Conservation (phyloP, 2,888 invertebrate species). For the Disparrhopalites patrizii region DNA sequence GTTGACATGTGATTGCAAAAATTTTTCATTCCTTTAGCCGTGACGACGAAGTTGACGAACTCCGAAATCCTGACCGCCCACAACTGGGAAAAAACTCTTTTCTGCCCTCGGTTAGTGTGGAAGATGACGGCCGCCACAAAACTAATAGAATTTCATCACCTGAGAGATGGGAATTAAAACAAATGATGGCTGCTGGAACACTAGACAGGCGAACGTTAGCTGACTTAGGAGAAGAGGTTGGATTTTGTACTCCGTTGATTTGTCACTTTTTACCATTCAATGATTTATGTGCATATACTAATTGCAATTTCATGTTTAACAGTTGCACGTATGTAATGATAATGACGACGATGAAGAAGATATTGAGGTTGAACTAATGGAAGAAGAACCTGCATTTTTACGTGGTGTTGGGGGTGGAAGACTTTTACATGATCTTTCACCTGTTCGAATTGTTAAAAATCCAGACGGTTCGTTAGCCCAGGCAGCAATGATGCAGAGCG, state of each 20-base stretch:
- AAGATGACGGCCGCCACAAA: slow-evolving; percentile 72
- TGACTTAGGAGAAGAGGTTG: slow-evolving; percentile 89
- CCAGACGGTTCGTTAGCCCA: slow-evolving; percentile 96
- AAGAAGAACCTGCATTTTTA: slow-evolving; percentile 97
- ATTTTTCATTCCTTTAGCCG: no score
- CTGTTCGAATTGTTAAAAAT: slow-evolving; percentile 93
- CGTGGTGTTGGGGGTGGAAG: slow-evolving; percentile 80
- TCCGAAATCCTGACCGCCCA: slow-evolving; percentile 87
- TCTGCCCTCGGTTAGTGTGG: slow-evolving; percentile 62
- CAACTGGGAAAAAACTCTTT: slow-evolving; percentile 53
- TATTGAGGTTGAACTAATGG: slow-evolving; percentile 95
- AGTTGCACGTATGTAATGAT: slow-evolving; percentile 80
- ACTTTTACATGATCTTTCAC: slow-evolving; percentile 78
- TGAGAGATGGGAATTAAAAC: slow-evolving; percentile 57
- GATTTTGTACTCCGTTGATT: not conserved
- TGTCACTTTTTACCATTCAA: not conserved
- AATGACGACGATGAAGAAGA: slow-evolving; percentile 95
- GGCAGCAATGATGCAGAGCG: slow-evolving; percentile 99
- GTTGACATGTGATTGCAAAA: no score
- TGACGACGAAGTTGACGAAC: slow-evolving; percentile 38
- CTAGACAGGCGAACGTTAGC: slow-evolving; percentile 91
- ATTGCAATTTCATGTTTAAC: not conserved
- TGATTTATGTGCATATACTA: not conserved
- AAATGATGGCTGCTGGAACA: slow-evolving; percentile 88
- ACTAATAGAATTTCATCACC: slow-evolving; percentile 92